Evolutionary conservation across 2,888 invertebrate species (phyloP), one percentile per base, ranked within the genome.

Genomic region (Chaetogeoica ovagalla): DNA sequence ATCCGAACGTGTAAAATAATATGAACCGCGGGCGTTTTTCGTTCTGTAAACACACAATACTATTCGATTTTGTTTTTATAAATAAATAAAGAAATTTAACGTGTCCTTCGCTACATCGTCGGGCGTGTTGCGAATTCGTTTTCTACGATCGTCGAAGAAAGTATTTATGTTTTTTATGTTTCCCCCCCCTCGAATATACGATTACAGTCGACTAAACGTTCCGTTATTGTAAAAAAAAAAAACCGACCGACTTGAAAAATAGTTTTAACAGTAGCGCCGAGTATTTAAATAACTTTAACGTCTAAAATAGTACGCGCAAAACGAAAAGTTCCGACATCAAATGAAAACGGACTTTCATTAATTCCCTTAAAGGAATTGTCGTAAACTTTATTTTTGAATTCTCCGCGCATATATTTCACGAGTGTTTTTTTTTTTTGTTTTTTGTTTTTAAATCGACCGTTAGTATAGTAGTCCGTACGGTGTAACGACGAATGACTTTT

Each of bases 331-430:
- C 66, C 57, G 55, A 66, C 74, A 66, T 75, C n/a, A 57, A 75
- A 66, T 75, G 66, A 75, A 75, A 75, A 75, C 23, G 65, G 65
- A 57, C 74, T 74, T 74, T 63, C 63, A 74, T 65, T 74, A 74
- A 19, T n/a, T 37, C 37, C 21, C 55, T 65, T 66, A 57, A 74
- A 74, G 17, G 52, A 66, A 39, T 75, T 74, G 55, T 75, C 57
- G 39, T 21, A 75, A 66, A 75, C 74, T 75, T 65, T 75, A 57
- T 75, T 75, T 66, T 75, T 66, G 57, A 75, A 66, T 57, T 75
- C 21, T 39, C 39, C 43, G 74, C 57, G 43, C 57, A 21, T 3
- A 74, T 4, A 4, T 30, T 65, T 74, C 65, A n/a, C n/a, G 21
- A 63, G 52, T 59, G 6, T 73, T 55, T 73, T 63, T 55, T 11